phyloP scores from a whole-genome alignment of 2,888 invertebrate genomes.

The Euplagia quadripunctaria region DNA sequence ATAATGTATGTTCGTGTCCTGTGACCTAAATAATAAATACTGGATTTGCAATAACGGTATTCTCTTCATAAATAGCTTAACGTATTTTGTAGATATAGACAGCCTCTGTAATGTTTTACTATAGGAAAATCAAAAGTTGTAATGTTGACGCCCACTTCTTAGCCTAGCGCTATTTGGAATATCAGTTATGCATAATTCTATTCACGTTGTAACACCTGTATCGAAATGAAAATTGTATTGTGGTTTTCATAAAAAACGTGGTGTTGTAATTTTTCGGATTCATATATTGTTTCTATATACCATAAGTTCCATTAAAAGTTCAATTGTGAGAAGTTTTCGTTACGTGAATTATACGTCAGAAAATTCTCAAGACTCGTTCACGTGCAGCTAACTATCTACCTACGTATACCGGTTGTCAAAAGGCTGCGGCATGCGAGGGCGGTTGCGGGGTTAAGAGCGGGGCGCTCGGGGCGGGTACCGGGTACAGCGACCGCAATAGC shows the following conservation, averaged over 20 bases:
- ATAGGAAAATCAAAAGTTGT: slow-evolving; percentile 9
- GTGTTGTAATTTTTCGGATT: slow-evolving; percentile 39
- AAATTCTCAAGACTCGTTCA: slow-evolving; percentile 79
- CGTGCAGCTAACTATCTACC: slow-evolving; percentile 67
- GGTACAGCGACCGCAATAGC: slow-evolving; percentile 86
- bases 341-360: slow-evolving; percentile 83
- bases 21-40: slow-evolving; percentile 60
- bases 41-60: slow-evolving; percentile 55
- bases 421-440: slow-evolving; percentile 65
- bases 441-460: slow-evolving; percentile 46
- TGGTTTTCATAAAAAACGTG: slow-evolving; percentile 33
- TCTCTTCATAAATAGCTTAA: slow-evolving; percentile 40
- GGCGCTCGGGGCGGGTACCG: slow-evolving; percentile 58
- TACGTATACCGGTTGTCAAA: slow-evolving; percentile 84
- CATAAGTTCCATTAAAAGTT: slow-evolving; percentile 68
- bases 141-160: slow-evolving; percentile 22
- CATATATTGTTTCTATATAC: slow-evolving; percentile 28
- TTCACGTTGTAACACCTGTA: slow-evolving; percentile 41
- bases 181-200: slow-evolving; percentile 28
- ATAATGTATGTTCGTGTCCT: slow-evolving; percentile 53
- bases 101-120: slow-evolving; percentile 13
- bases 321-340: slow-evolving; percentile 74
- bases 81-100: slow-evolving; percentile 31
- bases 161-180: slow-evolving; percentile 23
- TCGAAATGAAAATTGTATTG: slow-evolving; percentile 47